phyloP scores from a whole-genome alignment of 2,113 vertebrate species.

The Gasterosteus nipponicus region DNA sequence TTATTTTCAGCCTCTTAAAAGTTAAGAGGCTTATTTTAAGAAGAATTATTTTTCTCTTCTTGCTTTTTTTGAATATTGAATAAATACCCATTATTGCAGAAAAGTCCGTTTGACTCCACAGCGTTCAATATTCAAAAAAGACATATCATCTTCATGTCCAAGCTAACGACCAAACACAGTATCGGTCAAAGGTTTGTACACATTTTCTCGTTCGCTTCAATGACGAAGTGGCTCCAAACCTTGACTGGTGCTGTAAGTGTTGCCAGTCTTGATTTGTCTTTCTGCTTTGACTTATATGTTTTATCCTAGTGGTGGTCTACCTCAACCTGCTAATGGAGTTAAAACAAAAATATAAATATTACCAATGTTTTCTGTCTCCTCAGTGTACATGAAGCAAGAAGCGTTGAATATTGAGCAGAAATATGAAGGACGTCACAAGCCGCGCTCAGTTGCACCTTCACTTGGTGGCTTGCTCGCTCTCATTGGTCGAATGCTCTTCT shows the following conservation, averaged over 20 bases:
- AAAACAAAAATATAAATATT: constrained; percentile 1
- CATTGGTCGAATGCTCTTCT: constrained; percentile 84
- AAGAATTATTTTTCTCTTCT: background rate
- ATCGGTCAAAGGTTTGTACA: too few relatives aligned
- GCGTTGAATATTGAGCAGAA: constrained; percentile 62
- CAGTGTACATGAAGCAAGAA: constrained; percentile 77
- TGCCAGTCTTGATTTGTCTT: background rate
- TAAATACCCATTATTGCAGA: background rate
- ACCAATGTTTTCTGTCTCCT: constrained; percentile 32
- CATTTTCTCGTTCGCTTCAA: too few relatives aligned
- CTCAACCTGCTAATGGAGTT: background rate
- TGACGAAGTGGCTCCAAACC: too few relatives aligned
- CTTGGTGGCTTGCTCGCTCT: constrained; percentile 64
- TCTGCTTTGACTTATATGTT: constrained; percentile 8
- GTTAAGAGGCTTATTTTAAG: too few relatives aligned
- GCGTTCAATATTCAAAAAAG: background rate
- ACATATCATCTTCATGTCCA: background rate
- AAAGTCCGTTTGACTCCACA: too few relatives aligned
- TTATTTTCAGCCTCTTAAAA: constrained; percentile 8
- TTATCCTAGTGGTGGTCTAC: background rate
- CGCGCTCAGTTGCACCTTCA: constrained; percentile 51
- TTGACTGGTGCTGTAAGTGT: background rate
- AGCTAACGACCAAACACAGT: background rate
- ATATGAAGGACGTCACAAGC: constrained; percentile 15
- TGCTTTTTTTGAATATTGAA: background rate